Percentiles rank a stretch among this genome's conserved stretches.
Conservation (phyloP, 2,797 vertebrate species). For the Tiaroga cobitis region DNA sequence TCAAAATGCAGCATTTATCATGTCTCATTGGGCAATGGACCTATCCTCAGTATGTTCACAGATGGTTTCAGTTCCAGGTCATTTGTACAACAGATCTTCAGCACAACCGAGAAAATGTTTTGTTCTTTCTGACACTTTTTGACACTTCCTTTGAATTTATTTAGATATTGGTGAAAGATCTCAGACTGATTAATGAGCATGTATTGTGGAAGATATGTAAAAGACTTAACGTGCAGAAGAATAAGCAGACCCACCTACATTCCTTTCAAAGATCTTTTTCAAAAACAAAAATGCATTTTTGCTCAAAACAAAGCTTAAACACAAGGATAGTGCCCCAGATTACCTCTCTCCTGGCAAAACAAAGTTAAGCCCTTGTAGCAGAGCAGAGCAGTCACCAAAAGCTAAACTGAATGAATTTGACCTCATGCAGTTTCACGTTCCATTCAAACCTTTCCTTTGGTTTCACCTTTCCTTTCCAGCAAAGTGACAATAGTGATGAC, state of each 20-base stretch:
- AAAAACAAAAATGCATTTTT: background rate
- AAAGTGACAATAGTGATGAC: constrained; percentile 23
- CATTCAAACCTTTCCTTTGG: constrained; percentile 18
- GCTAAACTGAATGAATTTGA: constrained; percentile 24
- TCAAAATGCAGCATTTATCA: constrained; percentile 26
- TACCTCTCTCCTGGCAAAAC: constrained; percentile 19
- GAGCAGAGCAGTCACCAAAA: background rate
- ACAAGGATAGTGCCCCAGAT: background rate
- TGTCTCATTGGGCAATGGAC: background rate
- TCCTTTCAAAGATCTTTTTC: background rate
- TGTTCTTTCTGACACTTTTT: background rate
- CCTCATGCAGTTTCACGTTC: constrained; percentile 11
- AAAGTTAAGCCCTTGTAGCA: background rate
- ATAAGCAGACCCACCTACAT: background rate
- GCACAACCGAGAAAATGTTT: background rate
- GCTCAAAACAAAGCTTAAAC: constrained; percentile 27
- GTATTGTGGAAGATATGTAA: background rate
- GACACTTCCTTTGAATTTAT: constrained; percentile 2
- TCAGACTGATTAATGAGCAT: background rate
- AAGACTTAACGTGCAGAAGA: background rate
- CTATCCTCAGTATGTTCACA: background rate
- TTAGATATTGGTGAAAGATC: background rate
- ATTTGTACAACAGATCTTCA: background rate
- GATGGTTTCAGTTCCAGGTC: constrained; percentile 11
- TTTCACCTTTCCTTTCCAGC: background rate